These are phyloP conservation scores for Yponomeuta malinellus DNA, from an alignment of 2,888 invertebrate genomes.

Conservation along the genomic window DNA sequence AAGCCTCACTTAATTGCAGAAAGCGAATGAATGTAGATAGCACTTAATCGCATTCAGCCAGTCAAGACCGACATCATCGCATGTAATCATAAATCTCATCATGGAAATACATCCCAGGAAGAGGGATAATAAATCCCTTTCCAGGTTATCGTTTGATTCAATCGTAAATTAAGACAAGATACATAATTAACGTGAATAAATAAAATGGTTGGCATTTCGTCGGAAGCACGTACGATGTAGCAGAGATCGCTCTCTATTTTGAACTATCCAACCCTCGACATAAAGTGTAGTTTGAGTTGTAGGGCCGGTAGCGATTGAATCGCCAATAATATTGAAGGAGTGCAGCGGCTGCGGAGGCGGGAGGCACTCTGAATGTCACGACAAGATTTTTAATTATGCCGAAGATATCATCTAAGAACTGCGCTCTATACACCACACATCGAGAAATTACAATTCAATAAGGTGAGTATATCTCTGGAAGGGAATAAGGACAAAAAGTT, in stretches of 20 bases:
- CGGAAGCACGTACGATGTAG: constrained; percentile 73
- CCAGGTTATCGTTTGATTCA: constrained; percentile 76
- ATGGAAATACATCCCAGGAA: constrained; percentile 62
- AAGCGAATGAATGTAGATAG: constrained; percentile 68
- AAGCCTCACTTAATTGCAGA: constrained; percentile 64
- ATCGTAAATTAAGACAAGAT: constrained; percentile 77
- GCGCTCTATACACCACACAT: constrained; percentile 60
- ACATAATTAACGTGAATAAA: constrained; percentile 76
- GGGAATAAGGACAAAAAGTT: constrained; percentile 38
- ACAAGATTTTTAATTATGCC: constrained; percentile 76
- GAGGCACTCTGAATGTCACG: constrained; percentile 70
- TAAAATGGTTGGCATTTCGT: constrained; percentile 76
- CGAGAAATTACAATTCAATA: constrained; percentile 69
- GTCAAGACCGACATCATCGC: constrained; percentile 48
- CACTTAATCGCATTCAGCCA: constrained; percentile 56
- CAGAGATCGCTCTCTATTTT: constrained; percentile 57
- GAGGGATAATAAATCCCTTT: constrained; percentile 72
- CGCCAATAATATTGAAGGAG: constrained; percentile 71
- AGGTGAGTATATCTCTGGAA: constrained; percentile 22
- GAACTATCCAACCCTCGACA: constrained; percentile 68
- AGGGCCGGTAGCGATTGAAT: constrained; percentile 74
- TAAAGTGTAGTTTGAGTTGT: constrained; percentile 73
- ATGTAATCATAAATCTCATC: constrained; percentile 71
- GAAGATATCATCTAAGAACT: constrained; percentile 71
- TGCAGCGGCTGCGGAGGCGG: constrained; percentile 61